These are phyloP conservation scores for Pantala flavescens DNA, from an alignment of 1,140 invertebrate genomes.

Conservation along the genomic window DNA sequence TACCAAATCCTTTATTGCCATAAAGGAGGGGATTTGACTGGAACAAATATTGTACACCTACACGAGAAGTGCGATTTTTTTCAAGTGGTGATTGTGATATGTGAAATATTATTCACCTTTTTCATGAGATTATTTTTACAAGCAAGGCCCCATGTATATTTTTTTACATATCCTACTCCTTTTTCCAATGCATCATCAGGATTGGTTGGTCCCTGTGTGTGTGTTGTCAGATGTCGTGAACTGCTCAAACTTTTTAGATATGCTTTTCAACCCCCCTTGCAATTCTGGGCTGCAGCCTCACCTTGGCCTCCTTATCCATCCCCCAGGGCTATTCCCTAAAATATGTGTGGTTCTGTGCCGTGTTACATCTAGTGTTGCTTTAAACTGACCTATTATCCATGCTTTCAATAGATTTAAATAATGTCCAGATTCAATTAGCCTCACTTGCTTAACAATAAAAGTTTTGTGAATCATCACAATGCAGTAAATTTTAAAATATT, in stretches of 20 bases:
- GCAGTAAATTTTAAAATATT: not conserved
- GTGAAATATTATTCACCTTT: not conserved
- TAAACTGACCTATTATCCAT: constrained; percentile 3
- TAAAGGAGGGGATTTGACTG: not conserved
- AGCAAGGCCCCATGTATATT: not conserved
- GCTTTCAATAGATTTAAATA: not conserved
- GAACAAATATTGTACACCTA: not conserved
- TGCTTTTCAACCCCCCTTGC: not conserved
- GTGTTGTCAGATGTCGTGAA: constrained; percentile 5
- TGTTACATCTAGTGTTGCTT: constrained; percentile 6
- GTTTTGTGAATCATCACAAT: constrained; percentile 2
- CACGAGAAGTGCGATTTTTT: not conserved
- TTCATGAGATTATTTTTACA: constrained; percentile 8
- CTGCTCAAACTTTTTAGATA: not conserved
- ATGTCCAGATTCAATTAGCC: not conserved
- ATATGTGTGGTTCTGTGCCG: not conserved
- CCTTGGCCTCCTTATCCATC: not conserved
- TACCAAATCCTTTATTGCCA: not conserved
- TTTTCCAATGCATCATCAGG: not conserved
- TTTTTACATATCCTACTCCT: not conserved
- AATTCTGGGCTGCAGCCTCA: not conserved
- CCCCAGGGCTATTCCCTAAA: not conserved
- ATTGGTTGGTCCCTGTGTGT: constrained; percentile 4
- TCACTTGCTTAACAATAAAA: not conserved
- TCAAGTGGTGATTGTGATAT: not conserved